Conservation (phyloP, 1,140 invertebrate genomes). For the Drosophila pseudoananassae region DNA sequence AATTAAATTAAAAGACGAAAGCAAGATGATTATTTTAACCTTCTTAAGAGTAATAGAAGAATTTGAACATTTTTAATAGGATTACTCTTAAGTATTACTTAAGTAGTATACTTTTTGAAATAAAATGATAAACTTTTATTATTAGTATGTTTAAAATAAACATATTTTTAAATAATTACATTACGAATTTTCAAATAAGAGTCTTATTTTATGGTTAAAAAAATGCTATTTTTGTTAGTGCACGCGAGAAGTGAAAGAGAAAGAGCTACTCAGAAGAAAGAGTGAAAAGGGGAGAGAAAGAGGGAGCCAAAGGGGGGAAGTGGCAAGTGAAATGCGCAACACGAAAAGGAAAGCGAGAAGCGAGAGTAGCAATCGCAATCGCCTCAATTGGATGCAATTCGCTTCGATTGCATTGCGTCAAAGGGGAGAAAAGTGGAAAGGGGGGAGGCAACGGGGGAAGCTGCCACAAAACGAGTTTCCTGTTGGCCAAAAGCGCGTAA, state of each 20-base stretch:
- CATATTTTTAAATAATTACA: no score
- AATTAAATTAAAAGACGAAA: no score
- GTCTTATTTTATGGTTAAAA: no score
- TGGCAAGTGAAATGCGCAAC: slow-evolving; percentile 28
- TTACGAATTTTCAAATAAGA: no score
- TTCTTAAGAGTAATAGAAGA: no score
- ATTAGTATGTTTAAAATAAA: no score
- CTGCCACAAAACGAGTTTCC: slow-evolving; percentile 52
- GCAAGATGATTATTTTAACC: no score
- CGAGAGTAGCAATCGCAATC: slow-evolving; percentile 32
- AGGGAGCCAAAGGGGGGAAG: slow-evolving; percentile 1
- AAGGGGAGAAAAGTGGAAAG: slow-evolving; percentile 7
- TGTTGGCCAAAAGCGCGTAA: slow-evolving; percentile 69
- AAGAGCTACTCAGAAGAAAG: not conserved
- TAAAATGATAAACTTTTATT: no score
- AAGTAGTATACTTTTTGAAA: no score
- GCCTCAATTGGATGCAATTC: slow-evolving; percentile 23
- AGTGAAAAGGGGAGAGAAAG: not conserved
- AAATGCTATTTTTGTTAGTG: slow-evolving; percentile 5
- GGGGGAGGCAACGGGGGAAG: not conserved
- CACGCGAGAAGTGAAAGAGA: slow-evolving; percentile 26
- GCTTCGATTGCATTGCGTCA: slow-evolving; percentile 38
- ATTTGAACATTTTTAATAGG: no score
- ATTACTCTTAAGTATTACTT: no score
- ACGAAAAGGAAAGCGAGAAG: slow-evolving; percentile 34